These are phyloP conservation scores for Bos indicus DNA, from an alignment of 2,113 vertebrate species.

Conservation along the genomic window DNA sequence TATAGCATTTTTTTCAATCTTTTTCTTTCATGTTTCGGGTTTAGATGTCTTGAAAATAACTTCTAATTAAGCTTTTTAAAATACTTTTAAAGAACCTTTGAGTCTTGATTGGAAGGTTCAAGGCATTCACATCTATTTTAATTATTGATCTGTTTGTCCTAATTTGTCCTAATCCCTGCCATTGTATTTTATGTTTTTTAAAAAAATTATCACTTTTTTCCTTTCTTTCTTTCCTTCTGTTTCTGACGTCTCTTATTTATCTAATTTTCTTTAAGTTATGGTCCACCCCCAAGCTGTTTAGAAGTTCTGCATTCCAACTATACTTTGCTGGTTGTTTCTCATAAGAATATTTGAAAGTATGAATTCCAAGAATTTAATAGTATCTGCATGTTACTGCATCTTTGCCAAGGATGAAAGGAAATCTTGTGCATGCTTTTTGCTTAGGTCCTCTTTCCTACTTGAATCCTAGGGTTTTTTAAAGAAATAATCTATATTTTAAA, in stretches of 20 bases:
- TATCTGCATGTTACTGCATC: background rate
- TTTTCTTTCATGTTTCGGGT: background rate
- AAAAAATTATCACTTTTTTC: background rate
- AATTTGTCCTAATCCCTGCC: background rate
- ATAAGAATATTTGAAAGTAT: background rate
- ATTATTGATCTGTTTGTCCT: background rate
- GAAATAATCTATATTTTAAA: background rate
- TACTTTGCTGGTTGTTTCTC: background rate
- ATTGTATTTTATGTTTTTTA: background rate
- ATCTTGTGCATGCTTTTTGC: background rate
- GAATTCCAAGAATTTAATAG: background rate
- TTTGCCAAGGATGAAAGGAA: background rate
- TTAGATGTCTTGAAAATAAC: background rate
- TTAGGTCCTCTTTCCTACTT: background rate
- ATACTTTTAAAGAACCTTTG: background rate
- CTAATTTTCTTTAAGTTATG: background rate
- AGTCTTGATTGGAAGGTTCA: background rate
- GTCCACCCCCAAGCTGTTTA: background rate
- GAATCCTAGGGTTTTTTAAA: background rate
- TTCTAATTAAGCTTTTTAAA: background rate
- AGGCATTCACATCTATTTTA: background rate
- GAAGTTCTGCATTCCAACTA: background rate
- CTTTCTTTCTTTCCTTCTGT: background rate
- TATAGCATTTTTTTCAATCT: background rate
- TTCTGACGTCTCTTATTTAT: background rate